Percentiles rank a stretch among this genome's conserved stretches.
Conservation (phyloP, 2,113 vertebrate species). For the Bubo scandiacus region DNA sequence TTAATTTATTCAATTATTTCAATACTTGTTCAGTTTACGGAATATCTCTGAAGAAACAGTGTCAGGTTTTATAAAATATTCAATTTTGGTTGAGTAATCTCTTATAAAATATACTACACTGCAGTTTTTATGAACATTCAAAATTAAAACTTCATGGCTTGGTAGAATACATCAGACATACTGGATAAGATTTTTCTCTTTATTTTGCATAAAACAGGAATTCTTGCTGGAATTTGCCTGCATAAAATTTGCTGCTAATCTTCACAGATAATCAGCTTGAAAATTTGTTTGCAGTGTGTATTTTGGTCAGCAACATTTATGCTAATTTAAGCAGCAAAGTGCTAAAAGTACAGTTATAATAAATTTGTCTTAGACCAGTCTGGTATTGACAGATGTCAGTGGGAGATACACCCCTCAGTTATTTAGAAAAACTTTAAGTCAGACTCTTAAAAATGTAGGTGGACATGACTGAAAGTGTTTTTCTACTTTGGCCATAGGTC, state of each 20-base stretch:
- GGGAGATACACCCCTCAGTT: neutral
- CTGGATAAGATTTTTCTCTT: neutral
- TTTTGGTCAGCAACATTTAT: neutral
- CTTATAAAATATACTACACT: neutral
- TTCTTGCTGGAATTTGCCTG: neutral
- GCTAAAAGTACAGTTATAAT: neutral
- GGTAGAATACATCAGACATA: neutral
- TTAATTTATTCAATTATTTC: neutral
- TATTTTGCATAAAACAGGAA: neutral
- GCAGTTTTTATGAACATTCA: neutral
- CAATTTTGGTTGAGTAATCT: neutral
- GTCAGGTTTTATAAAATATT: neutral
- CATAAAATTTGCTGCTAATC: neutral
- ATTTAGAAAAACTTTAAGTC: neutral
- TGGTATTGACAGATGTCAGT: neutral
- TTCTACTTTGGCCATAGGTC: neutral
- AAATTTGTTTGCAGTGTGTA: neutral
- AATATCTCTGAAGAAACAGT: neutral
- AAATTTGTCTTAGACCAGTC: neutral
- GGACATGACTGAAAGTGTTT: neutral
- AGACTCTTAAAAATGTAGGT: neutral
- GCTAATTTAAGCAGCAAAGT: neutral
- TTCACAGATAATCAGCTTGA: neutral
- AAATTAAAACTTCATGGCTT: neutral
- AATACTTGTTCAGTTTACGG: neutral